Evolutionary conservation across 2,888 invertebrate genomes (phyloP).

Genomic region (Deilephila elpenor): DNA sequence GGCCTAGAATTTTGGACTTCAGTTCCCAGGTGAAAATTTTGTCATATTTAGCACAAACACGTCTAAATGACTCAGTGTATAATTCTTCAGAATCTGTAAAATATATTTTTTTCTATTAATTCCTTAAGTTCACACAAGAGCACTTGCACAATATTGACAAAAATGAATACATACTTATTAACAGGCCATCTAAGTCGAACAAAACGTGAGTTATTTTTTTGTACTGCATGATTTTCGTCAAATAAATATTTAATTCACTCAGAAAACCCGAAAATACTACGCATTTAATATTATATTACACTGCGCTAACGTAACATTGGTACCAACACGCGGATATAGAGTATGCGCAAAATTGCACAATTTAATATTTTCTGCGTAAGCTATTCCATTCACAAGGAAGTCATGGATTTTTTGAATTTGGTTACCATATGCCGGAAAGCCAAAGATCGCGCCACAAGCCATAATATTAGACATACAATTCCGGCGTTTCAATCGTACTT

Average conservation of each 20-base stretch:
- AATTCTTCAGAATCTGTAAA: conserved; percentile 91
- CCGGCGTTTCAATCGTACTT: too few species aligned
- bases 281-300: too few species aligned
- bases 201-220: conserved; percentile 84
- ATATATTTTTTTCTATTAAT: not conserved
- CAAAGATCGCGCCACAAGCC: too few species aligned
- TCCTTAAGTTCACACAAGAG: not conserved
- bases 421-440: too few species aligned
- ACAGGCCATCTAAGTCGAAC: conserved; percentile 85
- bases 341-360: too few species aligned
- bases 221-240: conserved; percentile 41
- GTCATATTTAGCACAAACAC: conserved; percentile 87
- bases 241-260: not conserved
- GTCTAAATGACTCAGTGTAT: conserved; percentile 87
- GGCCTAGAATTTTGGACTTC: conserved; percentile 89
- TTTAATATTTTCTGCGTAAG: too few species aligned
- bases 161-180: not conserved
- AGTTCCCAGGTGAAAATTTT: conserved; percentile 92
- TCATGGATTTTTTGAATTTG: too few species aligned
- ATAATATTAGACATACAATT: too few species aligned
- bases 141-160: not conserved
- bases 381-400: too few species aligned
- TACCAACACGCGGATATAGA: too few species aligned
- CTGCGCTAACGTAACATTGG: too few species aligned
- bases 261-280: not conserved